Evolutionary conservation across 2,888 invertebrate species (phyloP), one percentile per base, ranked within the genome.

Genomic region (Geotrupes spiniger): DNA sequence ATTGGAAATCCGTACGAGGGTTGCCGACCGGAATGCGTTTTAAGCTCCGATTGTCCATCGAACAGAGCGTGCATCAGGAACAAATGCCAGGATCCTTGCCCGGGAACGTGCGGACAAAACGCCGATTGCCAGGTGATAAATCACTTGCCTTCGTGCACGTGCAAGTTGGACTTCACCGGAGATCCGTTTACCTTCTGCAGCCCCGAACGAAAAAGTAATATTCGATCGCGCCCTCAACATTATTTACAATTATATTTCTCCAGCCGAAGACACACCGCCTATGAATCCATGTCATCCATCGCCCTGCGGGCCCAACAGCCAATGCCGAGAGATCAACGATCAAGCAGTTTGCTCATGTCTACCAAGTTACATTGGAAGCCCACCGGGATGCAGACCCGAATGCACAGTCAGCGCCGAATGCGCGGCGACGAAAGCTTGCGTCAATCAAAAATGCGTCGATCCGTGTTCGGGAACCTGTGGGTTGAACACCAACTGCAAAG

Each of bases 261-360:
- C 12, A 10, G 16, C 8, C 15, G 14, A 12, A 39, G 51, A 55
- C 11, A 50, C 53, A 6, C 43, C 43, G 42, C 70, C 74, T 36
- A 57, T 65, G 31, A 81, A 84, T 68, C 79, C 81, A 12, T 86
- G 86, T 61, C 77, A 79, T 65, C 81, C 82, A 36, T 81, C 80
- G 21, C 85, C 85, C 2, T 85, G 85, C 69, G 91, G 91, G 25
- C 82, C 88, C 2, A 89, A 89, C 64, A 88, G 89, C 53, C 76
- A 83, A 57, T 91, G 91, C 63, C 81, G 82, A 62, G 84, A 83
- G 64, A 69, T 80, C 15, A 85, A 86, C 61, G 79, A 78, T 16
- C 84, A 85, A 74, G 83, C 83, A 0, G 79, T 85, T 12, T 89
- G 89, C 65, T 84, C 84, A 40, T 89, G 89, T 63, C 70, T 82